These are phyloP conservation scores for Anastrepha obliqua DNA, from an alignment of 1,140 invertebrate species.

Conservation along the genomic window DNA sequence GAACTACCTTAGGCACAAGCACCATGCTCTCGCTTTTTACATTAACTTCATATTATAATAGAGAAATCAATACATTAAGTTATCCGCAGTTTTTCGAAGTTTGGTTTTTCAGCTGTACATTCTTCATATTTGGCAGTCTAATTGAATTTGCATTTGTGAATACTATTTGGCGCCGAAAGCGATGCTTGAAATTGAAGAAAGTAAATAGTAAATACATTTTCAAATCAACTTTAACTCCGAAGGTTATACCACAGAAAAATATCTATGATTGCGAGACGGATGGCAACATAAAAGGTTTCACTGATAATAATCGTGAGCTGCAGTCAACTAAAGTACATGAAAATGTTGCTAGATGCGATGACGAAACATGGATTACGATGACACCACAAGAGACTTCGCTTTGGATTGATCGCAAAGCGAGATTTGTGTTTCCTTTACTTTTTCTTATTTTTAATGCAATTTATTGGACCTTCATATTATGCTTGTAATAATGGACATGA, in stretches of 20 bases:
- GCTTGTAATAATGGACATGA: constrained; percentile 58
- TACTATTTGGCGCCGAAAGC: constrained; percentile 88
- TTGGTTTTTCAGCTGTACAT: constrained; percentile 89
- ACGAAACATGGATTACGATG: constrained; percentile 80
- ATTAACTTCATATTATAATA: constrained; percentile 83
- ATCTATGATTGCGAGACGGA: constrained; percentile 69
- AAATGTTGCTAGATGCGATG: not conserved
- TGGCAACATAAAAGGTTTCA: not conserved
- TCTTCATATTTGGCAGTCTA: constrained; percentile 90
- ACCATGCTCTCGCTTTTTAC: constrained; percentile 93
- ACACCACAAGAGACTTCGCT: constrained; percentile 89
- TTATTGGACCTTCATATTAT: constrained; percentile 87
- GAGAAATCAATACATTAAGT: constrained; percentile 88
- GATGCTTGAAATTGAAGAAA: constrained; percentile 87
- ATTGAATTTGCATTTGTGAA: constrained; percentile 94
- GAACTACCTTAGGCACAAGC: constrained; percentile 84
- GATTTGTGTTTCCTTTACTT: constrained; percentile 85
- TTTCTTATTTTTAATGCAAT: constrained; percentile 89
- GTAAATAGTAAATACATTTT: constrained; percentile 89
- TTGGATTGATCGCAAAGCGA: constrained; percentile 86
- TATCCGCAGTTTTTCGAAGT: constrained; percentile 92
- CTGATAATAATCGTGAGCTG: constrained; percentile 56
- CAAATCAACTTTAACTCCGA: constrained; percentile 86
- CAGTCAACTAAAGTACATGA: constrained; percentile 62
- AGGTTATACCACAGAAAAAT: constrained; percentile 78